Conservation (phyloP, 2,888 invertebrate species). For the Eremobia ochroleuca region DNA sequence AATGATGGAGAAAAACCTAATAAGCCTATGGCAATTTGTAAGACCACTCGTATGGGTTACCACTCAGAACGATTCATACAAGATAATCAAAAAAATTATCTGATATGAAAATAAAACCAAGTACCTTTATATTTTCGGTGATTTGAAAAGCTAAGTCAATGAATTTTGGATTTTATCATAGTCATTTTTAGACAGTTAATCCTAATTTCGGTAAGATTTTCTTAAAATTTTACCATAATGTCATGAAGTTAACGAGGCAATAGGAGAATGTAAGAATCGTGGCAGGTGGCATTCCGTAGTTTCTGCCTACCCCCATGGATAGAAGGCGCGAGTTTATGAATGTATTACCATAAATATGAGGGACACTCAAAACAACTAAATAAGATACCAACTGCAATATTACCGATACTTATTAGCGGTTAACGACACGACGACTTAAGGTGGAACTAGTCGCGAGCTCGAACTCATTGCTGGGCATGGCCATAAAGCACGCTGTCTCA, state of each 20-base stretch:
- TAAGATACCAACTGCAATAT: neutral
- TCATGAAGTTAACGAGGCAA: neutral
- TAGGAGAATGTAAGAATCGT: neutral
- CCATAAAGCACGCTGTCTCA: no score
- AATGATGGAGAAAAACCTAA: slow-evolving; percentile 8
- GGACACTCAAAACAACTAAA: neutral
- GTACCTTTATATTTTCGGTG: neutral
- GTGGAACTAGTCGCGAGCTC: no score
- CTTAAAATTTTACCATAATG: neutral
- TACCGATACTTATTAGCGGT: slow-evolving; percentile 2
- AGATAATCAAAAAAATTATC: neutral
- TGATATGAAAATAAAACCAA: neutral
- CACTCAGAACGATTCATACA: neutral
- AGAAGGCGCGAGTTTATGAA: neutral
- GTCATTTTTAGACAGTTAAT: neutral
- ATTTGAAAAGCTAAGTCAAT: neutral
- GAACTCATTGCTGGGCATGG: no score
- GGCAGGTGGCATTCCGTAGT: neutral
- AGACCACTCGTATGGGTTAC: neutral
- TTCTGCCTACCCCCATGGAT: neutral
- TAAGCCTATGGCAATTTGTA: slow-evolving; percentile 18
- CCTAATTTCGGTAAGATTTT: neutral
- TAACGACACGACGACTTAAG: slow-evolving; percentile 4
- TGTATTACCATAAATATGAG: neutral
- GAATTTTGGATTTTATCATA: neutral